These are phyloP conservation scores for Amyelois transitella DNA, from an alignment of 1,140 invertebrate genomes.

Conservation along the genomic window DNA sequence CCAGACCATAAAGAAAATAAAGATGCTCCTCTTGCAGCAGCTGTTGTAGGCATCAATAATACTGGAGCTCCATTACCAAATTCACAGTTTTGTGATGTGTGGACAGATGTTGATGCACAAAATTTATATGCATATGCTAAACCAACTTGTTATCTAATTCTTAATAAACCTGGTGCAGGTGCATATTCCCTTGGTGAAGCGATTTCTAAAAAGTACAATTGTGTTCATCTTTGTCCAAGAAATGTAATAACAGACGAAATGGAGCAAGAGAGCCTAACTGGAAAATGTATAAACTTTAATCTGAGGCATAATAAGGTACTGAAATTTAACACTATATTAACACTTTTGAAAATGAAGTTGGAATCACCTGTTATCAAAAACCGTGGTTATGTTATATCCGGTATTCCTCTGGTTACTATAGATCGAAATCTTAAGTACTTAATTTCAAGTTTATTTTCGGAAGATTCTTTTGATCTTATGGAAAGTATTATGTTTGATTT, in stretches of 20 bases:
- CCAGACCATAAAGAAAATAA: conserved; percentile 7
- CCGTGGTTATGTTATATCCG: conserved; percentile 76
- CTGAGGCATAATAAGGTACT: conserved; percentile 68
- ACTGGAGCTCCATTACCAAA: conserved; percentile 40
- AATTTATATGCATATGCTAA: conserved; percentile 61
- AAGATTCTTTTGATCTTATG: conserved; percentile 62
- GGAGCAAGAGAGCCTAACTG: conserved; percentile 59
- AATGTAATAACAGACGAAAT: conserved; percentile 74
- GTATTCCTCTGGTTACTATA: conserved; percentile 74
- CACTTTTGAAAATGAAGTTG: conserved; percentile 68
- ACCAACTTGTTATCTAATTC: conserved; percentile 74
- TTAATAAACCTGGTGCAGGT: conserved; percentile 76
- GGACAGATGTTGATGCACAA: conserved; percentile 69
- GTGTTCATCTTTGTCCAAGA: conserved; percentile 75
- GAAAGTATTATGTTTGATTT: conserved; percentile 65
- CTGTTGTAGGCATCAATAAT: conserved; percentile 48
- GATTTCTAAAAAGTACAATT: conserved; percentile 73
- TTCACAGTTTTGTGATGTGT: conserved; percentile 28
- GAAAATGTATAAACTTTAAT: conserved; percentile 73
- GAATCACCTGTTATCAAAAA: conserved; percentile 68
- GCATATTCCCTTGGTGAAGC: conserved; percentile 66
- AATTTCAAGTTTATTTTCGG: conserved; percentile 47
- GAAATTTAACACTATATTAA: conserved; percentile 61
- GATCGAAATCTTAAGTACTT: conserved; percentile 29
- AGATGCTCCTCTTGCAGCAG: conserved; percentile 32